phyloP scores from a whole-genome alignment of 2,113 vertebrate species.

The Ovis canadensis region DNA sequence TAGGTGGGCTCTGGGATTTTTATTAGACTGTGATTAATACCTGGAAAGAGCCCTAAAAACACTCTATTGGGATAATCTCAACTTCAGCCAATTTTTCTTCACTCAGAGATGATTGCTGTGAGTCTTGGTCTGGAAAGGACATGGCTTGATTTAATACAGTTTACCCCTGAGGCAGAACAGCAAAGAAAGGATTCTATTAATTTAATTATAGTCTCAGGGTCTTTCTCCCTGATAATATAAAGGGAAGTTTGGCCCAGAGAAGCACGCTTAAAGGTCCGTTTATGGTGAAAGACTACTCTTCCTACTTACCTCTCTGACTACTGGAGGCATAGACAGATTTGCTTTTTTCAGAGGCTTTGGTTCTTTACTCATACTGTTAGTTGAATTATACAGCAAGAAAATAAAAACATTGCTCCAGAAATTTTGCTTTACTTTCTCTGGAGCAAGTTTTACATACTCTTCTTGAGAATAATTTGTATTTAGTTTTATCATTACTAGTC shows the following conservation, averaged over 20 bases:
- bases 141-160: conserved; percentile 49
- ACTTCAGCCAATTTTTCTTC: conserved; percentile 51
- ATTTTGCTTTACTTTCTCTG: conserved; percentile 25
- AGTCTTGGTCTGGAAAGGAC: conserved; percentile 38
- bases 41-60: conserved; percentile 2
- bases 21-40: conserved; percentile 33
- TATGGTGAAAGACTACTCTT: conserved; percentile 24
- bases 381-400: conserved; percentile 30
- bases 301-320: conserved; percentile 10
- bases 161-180: conserved; percentile 41
- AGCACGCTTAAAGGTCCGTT: background rate
- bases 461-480: conserved; percentile 27
- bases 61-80: background rate
- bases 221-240: conserved; percentile 40
- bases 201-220: conserved; percentile 45
- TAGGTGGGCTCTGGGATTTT: conserved; percentile 26
- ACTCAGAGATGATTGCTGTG: conserved; percentile 36
- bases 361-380: conserved; percentile 39
- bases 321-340: background rate
- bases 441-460: conserved; percentile 24
- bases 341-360: background rate
- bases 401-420: conserved; percentile 8
- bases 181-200: conserved; percentile 52
- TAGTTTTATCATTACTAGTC: conserved; percentile 21
- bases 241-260: background rate